phyloP scores from a whole-genome alignment of 1,140 invertebrate genomes.

The Micrasema longulum region DNA sequence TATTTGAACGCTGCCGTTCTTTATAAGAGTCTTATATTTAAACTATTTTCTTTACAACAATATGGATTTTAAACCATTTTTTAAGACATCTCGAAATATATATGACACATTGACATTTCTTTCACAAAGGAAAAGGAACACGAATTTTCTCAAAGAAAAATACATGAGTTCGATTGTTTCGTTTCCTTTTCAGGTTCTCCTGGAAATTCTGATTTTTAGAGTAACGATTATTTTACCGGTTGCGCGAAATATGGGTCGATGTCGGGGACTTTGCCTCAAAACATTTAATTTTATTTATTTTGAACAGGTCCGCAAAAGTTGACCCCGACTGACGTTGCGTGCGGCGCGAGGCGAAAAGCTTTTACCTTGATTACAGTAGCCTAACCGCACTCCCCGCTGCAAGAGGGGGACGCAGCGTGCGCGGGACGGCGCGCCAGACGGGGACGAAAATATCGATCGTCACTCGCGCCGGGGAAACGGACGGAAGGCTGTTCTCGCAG shows the following conservation, averaged over 20 bases:
- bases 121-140: too few species aligned
- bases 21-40: too few species aligned
- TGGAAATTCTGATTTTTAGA: background rate
- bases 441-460: constrained; percentile 1
- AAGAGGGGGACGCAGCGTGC: background rate
- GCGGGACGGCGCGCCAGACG: too few species aligned
- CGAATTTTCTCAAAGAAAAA: background rate
- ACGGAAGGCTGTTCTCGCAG: too few species aligned
- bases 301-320: constrained; percentile 15
- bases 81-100: too few species aligned
- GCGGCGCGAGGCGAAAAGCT: constrained; percentile 44
- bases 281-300: constrained; percentile 2
- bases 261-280: background rate
- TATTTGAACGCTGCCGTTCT: too few species aligned
- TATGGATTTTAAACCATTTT: too few species aligned
- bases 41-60: too few species aligned
- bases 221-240: background rate
- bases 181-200: background rate
- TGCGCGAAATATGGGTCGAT: background rate
- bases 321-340: constrained; percentile 7
- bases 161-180: background rate
- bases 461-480: background rate
- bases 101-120: too few species aligned
- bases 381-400: constrained; percentile 44
- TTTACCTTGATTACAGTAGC: constrained; percentile 54